These are phyloP conservation scores for Yponomeuta malinellus DNA, from an alignment of 2,888 invertebrate species.

Conservation along the genomic window DNA sequence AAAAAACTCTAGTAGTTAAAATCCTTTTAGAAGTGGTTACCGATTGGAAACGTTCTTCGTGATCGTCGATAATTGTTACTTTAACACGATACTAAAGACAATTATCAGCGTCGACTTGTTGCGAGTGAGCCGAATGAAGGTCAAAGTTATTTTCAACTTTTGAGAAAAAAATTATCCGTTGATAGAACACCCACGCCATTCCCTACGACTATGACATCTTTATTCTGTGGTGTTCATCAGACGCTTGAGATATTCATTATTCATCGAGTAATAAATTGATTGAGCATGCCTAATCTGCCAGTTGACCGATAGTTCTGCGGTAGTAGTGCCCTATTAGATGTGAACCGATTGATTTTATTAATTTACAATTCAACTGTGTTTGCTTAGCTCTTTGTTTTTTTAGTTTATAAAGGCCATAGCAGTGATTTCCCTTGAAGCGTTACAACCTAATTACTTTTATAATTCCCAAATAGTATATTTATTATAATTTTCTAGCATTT, in stretches of 20 bases:
- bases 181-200: not conserved
- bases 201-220: not conserved
- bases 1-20: slow-evolving; percentile 10
- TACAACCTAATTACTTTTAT: not conserved
- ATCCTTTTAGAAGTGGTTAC: slow-evolving; percentile 14
- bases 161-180: not conserved
- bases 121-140: slow-evolving; percentile 2
- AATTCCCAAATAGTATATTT: too few relatives aligned
- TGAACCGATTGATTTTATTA: not conserved
- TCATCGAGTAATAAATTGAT: not conserved
- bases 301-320: not conserved
- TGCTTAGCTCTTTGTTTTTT: not conserved
- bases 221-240: not conserved
- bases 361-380: not conserved
- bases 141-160: slow-evolving; percentile 1
- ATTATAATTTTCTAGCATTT: too few relatives aligned
- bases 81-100: slow-evolving; percentile 17
- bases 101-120: slow-evolving; percentile 15
- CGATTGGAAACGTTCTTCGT: slow-evolving; percentile 17
- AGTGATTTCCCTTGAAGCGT: not conserved
- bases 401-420: not conserved
- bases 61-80: slow-evolving; percentile 16
- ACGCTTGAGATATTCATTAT: not conserved
- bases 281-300: not conserved
- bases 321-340: not conserved